Evolutionary conservation across 2,797 vertebrate genomes (phyloP), one percentile per base, ranked within the genome.

Genomic region (Erpetoichthys calabaricus): DNA sequence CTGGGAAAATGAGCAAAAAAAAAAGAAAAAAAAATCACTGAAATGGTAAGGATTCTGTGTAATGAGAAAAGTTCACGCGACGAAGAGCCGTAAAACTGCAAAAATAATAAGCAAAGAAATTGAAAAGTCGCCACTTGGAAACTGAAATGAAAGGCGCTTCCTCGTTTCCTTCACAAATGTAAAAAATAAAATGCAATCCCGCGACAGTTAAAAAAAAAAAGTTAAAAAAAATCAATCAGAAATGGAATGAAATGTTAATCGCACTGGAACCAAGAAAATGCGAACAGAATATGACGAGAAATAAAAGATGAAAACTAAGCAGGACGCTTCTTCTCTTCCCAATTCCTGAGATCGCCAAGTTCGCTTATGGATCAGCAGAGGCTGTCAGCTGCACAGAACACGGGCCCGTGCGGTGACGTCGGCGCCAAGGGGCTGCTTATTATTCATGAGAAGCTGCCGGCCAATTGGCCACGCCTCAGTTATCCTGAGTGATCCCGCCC

Each of bases 401-500:
- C 82, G 81, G 77, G 82, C 66, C 67, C 70, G 73, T 82, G 80
- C 80, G 75, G 83, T 86, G 85, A 87, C 85, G 84, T 87, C 84
- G 86, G 78, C 64, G 61, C 76, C 63, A 73, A 60, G 65, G 78
- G 79, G 72, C 77, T 59, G 61, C 66, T 60, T 62, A 55, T 67
- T 84, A 85, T 80, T 84, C 59, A 86, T 78, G 68, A 77, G 75
- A 7, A n/a, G 3, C 7, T n/a, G 7, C 47, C 2, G 47, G 47
- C 76, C 71, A 68, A 71, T 71, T 71, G 71, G 74, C 67, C 62
- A 74, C 67, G 69, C 25, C 25, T 25, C 25, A 25, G 25, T 25
- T 25, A 25, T 25, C 25, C 25, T 25, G 25, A 25, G 25, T 25
- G 25, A 25, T 25, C 25, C 25, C 25, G 25, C 25, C 49, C 10